A percentile compares a stretch with the other conserved stretches of the same genome.
Evolutionary conservation across 2,113 vertebrate genomes (phyloP).

Genomic region (Bubo scandiacus): DNA sequence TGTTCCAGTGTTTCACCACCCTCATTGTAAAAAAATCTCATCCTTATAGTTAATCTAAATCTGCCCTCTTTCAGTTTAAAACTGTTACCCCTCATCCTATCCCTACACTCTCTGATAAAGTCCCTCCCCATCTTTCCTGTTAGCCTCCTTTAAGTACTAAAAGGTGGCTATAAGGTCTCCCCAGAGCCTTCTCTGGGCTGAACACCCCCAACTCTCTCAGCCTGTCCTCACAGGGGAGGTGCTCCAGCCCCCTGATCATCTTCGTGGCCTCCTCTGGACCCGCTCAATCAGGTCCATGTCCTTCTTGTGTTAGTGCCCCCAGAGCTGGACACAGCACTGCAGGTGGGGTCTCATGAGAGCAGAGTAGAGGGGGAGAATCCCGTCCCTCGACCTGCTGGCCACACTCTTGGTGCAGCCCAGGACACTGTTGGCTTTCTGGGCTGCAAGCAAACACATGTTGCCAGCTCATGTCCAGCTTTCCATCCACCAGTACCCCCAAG

Average conservation of each 20-base stretch:
- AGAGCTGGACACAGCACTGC: background rate
- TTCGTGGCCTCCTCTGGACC: background rate
- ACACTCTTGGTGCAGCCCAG: background rate
- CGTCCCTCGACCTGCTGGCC: background rate
- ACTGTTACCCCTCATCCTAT: background rate
- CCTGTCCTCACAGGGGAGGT: background rate
- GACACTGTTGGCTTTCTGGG: accelerated
- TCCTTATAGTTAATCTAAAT: background rate
- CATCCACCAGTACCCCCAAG: background rate
- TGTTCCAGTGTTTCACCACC: background rate
- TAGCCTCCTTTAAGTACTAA: background rate
- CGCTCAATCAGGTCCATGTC: accelerated
- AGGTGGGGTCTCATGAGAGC: background rate
- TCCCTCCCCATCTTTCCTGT: background rate
- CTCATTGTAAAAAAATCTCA: background rate
- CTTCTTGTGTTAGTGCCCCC: background rate
- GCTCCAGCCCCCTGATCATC: background rate
- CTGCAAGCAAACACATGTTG: accelerated
- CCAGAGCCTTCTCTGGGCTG: background rate
- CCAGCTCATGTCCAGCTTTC: background rate
- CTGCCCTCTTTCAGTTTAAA: background rate
- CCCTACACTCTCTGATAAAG: background rate
- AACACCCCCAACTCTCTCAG: background rate
- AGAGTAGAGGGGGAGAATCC: background rate
- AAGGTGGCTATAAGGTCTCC: background rate